Evolutionary conservation across 2,888 invertebrate genomes (phyloP).

Genomic region (Phoenoteleia sp.): DNA sequence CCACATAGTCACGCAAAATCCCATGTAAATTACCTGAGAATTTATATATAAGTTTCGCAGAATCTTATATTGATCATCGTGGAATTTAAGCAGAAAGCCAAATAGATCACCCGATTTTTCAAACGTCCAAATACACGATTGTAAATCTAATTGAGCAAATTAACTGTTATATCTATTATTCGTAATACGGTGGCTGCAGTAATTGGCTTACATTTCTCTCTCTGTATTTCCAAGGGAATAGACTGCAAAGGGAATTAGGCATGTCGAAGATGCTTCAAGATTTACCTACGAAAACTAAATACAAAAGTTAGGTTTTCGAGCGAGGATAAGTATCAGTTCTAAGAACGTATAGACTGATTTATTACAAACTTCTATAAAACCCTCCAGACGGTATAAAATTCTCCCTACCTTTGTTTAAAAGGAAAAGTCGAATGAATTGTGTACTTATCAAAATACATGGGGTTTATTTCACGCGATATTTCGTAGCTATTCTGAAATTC

Average conservation of each 20-base stretch:
- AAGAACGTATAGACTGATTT: slow-evolving; percentile 62
- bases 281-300: slow-evolving; percentile 67
- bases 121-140: slow-evolving; percentile 46
- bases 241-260: slow-evolving; percentile 63
- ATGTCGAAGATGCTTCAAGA: slow-evolving; percentile 68
- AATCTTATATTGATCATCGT: slow-evolving; percentile 62
- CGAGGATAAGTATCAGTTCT: slow-evolving; percentile 57
- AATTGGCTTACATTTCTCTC: slow-evolving; percentile 69
- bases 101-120: slow-evolving; percentile 52
- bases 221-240: slow-evolving; percentile 65
- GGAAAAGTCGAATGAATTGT: slow-evolving; percentile 19
- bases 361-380: slow-evolving; percentile 49
- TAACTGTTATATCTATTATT: slow-evolving; percentile 83
- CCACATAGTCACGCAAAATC: slow-evolving; percentile 60
- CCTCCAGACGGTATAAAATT: slow-evolving; percentile 44
- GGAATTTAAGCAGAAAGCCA: slow-evolving; percentile 34
- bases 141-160: slow-evolving; percentile 78
- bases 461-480: slow-evolving; percentile 5
- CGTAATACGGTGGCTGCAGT: slow-evolving; percentile 78
- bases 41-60: slow-evolving; percentile 56
- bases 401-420: slow-evolving; percentile 38
- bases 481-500: background rate
- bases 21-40: slow-evolving; percentile 61
- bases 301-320: slow-evolving; percentile 61
- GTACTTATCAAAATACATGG: slow-evolving; percentile 13